Conservation (phyloP, 2,888 invertebrate genomes). For the Trachelus stipa region DNA sequence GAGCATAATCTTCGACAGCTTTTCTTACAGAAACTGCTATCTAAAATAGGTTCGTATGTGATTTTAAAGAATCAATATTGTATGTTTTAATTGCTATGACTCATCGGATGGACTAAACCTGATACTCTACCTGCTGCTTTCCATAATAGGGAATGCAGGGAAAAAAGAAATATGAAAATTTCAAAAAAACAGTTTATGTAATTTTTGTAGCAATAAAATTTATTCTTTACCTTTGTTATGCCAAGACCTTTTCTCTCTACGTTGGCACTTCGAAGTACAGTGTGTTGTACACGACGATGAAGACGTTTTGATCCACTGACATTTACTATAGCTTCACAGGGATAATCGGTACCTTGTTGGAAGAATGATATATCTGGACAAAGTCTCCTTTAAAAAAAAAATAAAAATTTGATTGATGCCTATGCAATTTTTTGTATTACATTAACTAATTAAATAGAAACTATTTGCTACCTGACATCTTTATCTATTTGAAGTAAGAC, state of each 20-base stretch:
- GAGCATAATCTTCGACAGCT: conserved; percentile 84
- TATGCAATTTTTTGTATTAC: neutral
- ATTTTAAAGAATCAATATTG: conserved; percentile 18
- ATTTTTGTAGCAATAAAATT: neutral
- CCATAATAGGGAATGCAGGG: conserved; percentile 31
- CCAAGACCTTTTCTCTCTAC: conserved; percentile 90
- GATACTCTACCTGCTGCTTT: conserved; percentile 56
- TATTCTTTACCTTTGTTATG: conserved; percentile 80
- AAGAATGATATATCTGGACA: conserved; percentile 99
- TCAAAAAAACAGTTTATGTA: neutral
- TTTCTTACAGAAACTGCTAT: conserved; percentile 80
- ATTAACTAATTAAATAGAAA: neutral
- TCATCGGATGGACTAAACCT: conserved; percentile 2
- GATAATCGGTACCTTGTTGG: conserved; percentile 93
- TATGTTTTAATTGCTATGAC: conserved; percentile 11
- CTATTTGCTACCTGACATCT: conserved; percentile 77
- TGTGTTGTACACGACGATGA: conserved; percentile 89
- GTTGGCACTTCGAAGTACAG: conserved; percentile 86
- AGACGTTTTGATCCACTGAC: conserved; percentile 85
- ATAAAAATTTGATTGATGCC: neutral
- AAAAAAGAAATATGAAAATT: neutral
- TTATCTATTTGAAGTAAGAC: conserved; percentile 97
- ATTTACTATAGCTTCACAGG: conserved; percentile 83
- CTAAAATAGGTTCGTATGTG: conserved; percentile 54
- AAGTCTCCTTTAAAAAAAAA: conserved; percentile 71